phyloP scores from a whole-genome alignment of 2,888 invertebrate genomes.

The Metacarcinus magister region DNA sequence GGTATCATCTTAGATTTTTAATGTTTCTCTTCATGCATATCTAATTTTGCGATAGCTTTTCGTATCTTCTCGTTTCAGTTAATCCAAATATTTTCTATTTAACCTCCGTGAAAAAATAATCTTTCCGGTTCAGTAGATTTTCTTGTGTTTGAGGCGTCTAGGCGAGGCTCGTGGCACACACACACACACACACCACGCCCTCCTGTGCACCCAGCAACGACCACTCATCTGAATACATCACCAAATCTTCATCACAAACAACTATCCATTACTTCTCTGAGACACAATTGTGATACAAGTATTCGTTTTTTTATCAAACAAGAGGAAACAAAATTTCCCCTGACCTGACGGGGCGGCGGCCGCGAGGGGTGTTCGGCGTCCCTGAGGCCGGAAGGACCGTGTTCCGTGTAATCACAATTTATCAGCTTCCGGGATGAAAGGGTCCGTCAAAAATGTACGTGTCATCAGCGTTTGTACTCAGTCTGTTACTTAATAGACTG shows the following conservation, averaged over 20 bases:
- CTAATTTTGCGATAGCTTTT: no score
- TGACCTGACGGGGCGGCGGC: background rate
- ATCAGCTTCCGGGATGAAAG: slow-evolving; percentile 36
- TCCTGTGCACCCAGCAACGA: no score
- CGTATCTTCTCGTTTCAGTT: no score
- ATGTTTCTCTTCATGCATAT: background rate
- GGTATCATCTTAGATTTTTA: background rate
- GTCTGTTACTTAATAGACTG: background rate
- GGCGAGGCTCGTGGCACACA: no score
- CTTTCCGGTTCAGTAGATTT: no score
- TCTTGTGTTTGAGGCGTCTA: no score
- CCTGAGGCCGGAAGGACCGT: slow-evolving; percentile 1
- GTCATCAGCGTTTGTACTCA: slow-evolving; percentile 6
- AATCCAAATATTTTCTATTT: no score
- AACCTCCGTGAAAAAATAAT: no score
- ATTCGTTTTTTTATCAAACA: background rate
- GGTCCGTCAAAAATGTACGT: background rate
- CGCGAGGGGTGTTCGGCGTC: background rate
- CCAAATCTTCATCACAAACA: no score
- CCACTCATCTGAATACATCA: no score
- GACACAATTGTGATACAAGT: background rate
- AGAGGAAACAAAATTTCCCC: background rate
- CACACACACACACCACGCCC: no score
- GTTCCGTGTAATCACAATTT: slow-evolving; percentile 22
- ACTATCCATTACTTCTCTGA: no score